Percentiles rank a stretch among this genome's conserved stretches.
phyloP scores from a whole-genome alignment of 2,797 vertebrate genomes.

The Enoplosus armatus region DNA sequence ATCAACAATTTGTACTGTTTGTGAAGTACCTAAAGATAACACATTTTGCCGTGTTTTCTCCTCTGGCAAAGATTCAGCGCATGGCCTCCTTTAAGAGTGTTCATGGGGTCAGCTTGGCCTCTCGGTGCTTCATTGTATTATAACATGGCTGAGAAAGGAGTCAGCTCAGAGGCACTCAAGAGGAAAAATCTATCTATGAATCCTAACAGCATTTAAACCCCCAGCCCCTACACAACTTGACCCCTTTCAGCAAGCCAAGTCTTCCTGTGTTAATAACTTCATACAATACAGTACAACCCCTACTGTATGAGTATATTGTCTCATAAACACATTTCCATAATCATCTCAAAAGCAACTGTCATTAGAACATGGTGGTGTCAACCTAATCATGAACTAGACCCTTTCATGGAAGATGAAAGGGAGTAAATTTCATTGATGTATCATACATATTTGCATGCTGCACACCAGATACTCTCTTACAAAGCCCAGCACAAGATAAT shows the following conservation, averaged over 20 bases:
- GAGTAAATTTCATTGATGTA: slow-evolving; percentile 28
- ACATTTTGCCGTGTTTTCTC: not conserved
- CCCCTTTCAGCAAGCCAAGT: slow-evolving; percentile 55
- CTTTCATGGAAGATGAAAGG: slow-evolving; percentile 33
- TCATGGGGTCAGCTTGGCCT: slow-evolving; percentile 36
- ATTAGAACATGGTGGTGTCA: not conserved
- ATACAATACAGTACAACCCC: slow-evolving; percentile 14
- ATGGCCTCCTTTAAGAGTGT: slow-evolving; percentile 43
- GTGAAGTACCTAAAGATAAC: not conserved
- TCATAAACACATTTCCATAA: slow-evolving; percentile 13
- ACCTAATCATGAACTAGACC: not conserved
- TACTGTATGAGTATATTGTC: not conserved
- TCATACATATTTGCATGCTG: slow-evolving; percentile 20
- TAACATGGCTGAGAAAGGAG: slow-evolving; percentile 48
- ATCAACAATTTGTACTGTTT: not conserved
- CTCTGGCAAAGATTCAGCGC: slow-evolving; percentile 20
- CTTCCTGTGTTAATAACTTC: slow-evolving; percentile 27
- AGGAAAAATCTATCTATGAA: slow-evolving; percentile 43
- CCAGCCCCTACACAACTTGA: slow-evolving; percentile 45
- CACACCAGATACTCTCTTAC: not conserved
- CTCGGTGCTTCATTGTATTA: slow-evolving; percentile 48
- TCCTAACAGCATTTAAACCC: slow-evolving; percentile 57
- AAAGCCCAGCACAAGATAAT: slow-evolving; percentile 36
- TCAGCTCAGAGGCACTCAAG: slow-evolving; percentile 44
- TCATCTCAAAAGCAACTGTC: slow-evolving; percentile 4